Base-by-base conservation (phyloP, 1,140 invertebrate species). In the Temnothorax curvispinosus region DNA sequence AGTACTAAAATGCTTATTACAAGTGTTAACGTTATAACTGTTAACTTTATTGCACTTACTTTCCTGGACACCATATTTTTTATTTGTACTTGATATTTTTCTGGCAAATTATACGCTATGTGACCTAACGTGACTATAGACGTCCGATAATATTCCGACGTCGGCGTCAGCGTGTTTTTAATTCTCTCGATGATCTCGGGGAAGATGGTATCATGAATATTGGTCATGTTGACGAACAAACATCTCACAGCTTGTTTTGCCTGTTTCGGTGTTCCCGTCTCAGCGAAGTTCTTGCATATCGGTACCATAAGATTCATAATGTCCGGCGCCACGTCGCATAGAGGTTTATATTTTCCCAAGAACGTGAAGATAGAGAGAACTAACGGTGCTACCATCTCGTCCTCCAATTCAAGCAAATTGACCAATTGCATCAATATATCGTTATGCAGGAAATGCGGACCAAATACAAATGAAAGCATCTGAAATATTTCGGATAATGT, bases 201-300 rank as follows among this genome's bases (percentile, higher is more conserved):
- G 94, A 99, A 98, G 38, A 99, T 97, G 80, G 96, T 95, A 87
- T 98, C 97, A 92, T 98, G 97, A 91, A 98, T 96, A 88, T 97
- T 96, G 18, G 97, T 97, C 92, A 98, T 97, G 94, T 99, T 98
- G 9, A 98, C 97, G 92, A 97, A 98, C 58, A 99, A 97, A 95
- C 99, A 99, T 86, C 98, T 96, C 47, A 99, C 97, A 6, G 99
- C 98, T 93, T 99, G 98, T 95, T 99, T 99, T 0, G 99, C 98
- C 95, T 99, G 99, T 95, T 99, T 99, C 0, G 98, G 97, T 3
- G 98, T 98, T 5, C 99, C 99, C 38, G 97, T 97, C 91, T 98
- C 97, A 0, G 98, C 97, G 93, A 99, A 98, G 41, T 97, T 97
- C 92, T 98, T 98, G 93, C 99, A 98, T 56, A 98, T 96, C 2